phyloP scores from a whole-genome alignment of 2,888 invertebrate genomes.

The Synergus itoensis region DNA sequence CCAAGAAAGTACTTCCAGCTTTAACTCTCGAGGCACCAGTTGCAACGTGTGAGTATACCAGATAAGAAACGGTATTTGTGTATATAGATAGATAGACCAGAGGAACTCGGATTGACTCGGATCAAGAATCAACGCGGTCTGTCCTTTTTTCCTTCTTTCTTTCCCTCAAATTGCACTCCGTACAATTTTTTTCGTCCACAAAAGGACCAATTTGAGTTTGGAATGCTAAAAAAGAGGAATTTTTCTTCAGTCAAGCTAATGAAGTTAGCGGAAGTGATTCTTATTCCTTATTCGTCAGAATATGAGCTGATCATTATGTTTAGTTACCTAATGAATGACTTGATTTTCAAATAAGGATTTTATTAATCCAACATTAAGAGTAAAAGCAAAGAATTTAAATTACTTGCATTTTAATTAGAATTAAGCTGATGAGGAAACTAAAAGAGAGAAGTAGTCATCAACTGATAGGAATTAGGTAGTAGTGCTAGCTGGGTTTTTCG shows the following conservation, averaged over 20 bases:
- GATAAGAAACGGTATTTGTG: slow-evolving; percentile 14
- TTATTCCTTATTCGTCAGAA: no score
- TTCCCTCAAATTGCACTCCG: background rate
- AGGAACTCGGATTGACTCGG: background rate
- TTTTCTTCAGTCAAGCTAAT: no score
- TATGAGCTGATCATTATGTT: background rate
- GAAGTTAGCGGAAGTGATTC: no score
- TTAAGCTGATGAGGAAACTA: background rate
- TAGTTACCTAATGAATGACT: background rate
- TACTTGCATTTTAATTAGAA: background rate
- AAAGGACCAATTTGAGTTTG: background rate
- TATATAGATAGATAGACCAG: background rate
- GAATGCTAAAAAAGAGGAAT: background rate
- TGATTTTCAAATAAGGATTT: background rate
- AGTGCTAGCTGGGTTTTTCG: background rate
- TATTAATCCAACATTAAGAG: background rate
- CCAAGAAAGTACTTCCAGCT: slow-evolving; percentile 19
- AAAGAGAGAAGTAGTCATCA: background rate
- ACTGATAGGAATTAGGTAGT: background rate
- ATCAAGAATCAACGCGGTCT: background rate
- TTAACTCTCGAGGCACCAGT: slow-evolving; percentile 17
- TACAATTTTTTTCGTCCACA: background rate
- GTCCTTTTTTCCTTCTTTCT: background rate
- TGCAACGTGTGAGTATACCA: background rate
- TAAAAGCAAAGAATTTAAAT: background rate